Base-by-base conservation (phyloP, 2,888 invertebrate genomes). In the Callimorpha dominula region DNA sequence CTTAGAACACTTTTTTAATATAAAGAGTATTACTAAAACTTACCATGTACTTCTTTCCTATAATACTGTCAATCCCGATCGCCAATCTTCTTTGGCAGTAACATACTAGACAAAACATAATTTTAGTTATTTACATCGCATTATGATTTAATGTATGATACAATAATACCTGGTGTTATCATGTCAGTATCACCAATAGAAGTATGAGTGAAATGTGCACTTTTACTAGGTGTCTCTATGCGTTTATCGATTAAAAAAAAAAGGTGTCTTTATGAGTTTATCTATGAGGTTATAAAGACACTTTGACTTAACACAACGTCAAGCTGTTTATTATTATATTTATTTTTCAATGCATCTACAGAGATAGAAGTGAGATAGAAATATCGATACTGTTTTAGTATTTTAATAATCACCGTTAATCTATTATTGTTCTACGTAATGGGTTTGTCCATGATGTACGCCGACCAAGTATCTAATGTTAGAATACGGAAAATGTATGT, bases 21-120 rank as follows among this genome's bases (percentile, higher is more conserved):
- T 15, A 15, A 7, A 63, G 8, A 15, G 42, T 46, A 8, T 46
- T 46, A 40, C 20, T 54, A 43, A n/a, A 12, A 31, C 68, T 68
- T 68, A 68, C 68, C 68, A 68, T 68, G 15, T 77, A 81, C 50
- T 77, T 79, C 63, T 75, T 81, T 17, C 54, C 81, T n/a, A 64
- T 43, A 49, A 73, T 17, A 70, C 71, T 81, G 46, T 74, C 72
- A 72, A 71, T 69, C 11, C 74, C 73, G 0, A 57, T 70, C 17
- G 46, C 66, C 20, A 69, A 74, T 12, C 42, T 66, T 77, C 11
- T 67, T 14, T 68, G 74, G 65, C 81, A 75, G 62, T 63, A 70
- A 81, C 63, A 79, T 50, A 78, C 81, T 81, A 52, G 5, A 64
- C 14, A 64, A 64, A 68, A 64, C 11, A 49, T 20, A 42, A 52